phyloP scores from a whole-genome alignment of 1,140 invertebrate genomes.

The Samia ricini region DNA sequence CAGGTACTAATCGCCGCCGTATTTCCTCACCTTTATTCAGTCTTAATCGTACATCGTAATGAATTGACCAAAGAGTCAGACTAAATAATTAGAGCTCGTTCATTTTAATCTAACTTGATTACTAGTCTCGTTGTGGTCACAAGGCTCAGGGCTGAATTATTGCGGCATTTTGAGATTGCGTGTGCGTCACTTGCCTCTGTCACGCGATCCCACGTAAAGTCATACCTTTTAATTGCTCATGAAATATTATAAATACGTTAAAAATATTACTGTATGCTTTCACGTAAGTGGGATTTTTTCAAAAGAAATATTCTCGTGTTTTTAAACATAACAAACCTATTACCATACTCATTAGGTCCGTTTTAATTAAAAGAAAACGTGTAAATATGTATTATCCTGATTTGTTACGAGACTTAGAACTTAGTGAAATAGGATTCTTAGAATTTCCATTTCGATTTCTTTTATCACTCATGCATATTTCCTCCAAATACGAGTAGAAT shows the following conservation, averaged over 20 bases:
- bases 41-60: too few relatives aligned
- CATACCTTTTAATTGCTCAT: conserved; percentile 13
- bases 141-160: conserved; percentile 23
- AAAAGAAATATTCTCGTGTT: background rate
- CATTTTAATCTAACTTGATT: background rate
- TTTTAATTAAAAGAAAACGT: too few relatives aligned
- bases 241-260: conserved; percentile 1
- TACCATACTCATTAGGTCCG: background rate
- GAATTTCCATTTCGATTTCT: too few relatives aligned
- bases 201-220: conserved; percentile 21
- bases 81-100: background rate
- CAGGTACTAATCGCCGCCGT: too few relatives aligned
- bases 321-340: background rate
- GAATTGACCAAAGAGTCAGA: too few relatives aligned
- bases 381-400: too few relatives aligned
- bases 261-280: background rate
- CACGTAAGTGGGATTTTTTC: background rate
- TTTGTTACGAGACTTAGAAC: too few relatives aligned
- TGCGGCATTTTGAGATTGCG: conserved; percentile 37
- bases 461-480: too few relatives aligned
- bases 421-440: too few relatives aligned
- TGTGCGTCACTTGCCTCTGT: conserved; percentile 20
- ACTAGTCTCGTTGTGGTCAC: background rate
- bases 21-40: too few relatives aligned
- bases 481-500: too few relatives aligned